A percentile compares a stretch with the other conserved stretches of the same genome.
phyloP scores from a whole-genome alignment of 2,113 vertebrate species.

The Otocyon megalotis region DNA sequence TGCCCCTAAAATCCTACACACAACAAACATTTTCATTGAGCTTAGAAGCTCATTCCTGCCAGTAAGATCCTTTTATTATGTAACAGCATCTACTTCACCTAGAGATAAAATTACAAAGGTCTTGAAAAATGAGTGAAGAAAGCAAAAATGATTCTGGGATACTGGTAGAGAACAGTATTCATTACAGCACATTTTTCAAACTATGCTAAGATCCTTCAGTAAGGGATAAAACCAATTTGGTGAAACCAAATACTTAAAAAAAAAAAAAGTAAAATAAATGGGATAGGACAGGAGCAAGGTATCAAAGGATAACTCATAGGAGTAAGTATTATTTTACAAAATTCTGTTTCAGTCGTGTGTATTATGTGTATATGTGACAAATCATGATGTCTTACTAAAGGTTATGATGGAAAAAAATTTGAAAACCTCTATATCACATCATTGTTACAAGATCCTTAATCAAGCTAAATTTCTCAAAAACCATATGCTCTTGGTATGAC shows the following conservation, averaged over 20 bases:
- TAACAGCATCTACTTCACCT: not conserved
- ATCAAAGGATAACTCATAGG: not conserved
- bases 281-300: not conserved
- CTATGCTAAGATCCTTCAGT: not conserved
- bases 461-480: not conserved
- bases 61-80: not conserved
- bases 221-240: not conserved
- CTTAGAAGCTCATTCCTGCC: not conserved
- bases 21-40: not conserved
- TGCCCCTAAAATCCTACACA: not conserved
- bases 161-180: not conserved
- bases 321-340: not conserved
- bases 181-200: not conserved
- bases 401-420: conserved; percentile 3
- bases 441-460: conserved; percentile 33
- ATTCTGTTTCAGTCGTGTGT: not conserved
- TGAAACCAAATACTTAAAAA: not conserved
- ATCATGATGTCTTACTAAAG: not conserved
- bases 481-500: not conserved
- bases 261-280: not conserved
- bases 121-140: not conserved
- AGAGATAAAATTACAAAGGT: not conserved
- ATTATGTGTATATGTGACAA: not conserved
- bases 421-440: not conserved
- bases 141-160: not conserved